Conservation (phyloP, 2,888 invertebrate genomes). For the Xestia rhomboidea region DNA sequence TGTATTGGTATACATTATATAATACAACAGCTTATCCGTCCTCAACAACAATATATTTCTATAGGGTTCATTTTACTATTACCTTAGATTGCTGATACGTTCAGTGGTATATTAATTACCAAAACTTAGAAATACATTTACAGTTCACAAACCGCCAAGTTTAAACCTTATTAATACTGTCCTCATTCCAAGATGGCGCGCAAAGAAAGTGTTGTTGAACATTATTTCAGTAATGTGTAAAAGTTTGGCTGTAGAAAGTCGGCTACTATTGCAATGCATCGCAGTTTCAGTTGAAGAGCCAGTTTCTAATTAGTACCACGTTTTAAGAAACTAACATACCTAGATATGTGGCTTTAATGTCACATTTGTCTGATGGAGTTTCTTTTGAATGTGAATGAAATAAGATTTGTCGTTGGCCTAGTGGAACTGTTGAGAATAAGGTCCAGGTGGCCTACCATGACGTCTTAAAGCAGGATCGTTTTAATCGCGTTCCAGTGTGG, state of each 20-base stretch:
- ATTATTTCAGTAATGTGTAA: slow-evolving; percentile 60
- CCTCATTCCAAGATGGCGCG: slow-evolving; percentile 35
- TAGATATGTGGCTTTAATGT: slow-evolving; percentile 37
- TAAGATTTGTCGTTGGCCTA: background rate
- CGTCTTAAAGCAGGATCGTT: too few relatives aligned
- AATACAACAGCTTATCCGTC: background rate
- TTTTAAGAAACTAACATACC: slow-evolving; percentile 55
- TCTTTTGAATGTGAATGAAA: background rate
- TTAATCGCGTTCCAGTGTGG: too few relatives aligned
- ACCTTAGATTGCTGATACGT: background rate
- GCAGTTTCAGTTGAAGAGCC: slow-evolving; percentile 49
- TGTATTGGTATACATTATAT: background rate
- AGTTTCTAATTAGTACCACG: slow-evolving; percentile 71
- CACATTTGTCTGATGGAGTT: slow-evolving; percentile 29
- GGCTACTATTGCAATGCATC: slow-evolving; percentile 59
- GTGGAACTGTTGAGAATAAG: background rate
- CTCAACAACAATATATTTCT: background rate
- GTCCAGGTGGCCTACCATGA: too few relatives aligned
- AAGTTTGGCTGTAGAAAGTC: slow-evolving; percentile 52
- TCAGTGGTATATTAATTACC: background rate
- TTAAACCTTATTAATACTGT: slow-evolving; percentile 48
- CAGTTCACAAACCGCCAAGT: slow-evolving; percentile 21
- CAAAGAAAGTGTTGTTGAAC: slow-evolving; percentile 46
- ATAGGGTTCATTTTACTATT: background rate
- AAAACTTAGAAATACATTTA: background rate